These are phyloP conservation scores for Pogonognathellus flavescens DNA, from an alignment of 1,140 invertebrate species.

Conservation along the genomic window DNA sequence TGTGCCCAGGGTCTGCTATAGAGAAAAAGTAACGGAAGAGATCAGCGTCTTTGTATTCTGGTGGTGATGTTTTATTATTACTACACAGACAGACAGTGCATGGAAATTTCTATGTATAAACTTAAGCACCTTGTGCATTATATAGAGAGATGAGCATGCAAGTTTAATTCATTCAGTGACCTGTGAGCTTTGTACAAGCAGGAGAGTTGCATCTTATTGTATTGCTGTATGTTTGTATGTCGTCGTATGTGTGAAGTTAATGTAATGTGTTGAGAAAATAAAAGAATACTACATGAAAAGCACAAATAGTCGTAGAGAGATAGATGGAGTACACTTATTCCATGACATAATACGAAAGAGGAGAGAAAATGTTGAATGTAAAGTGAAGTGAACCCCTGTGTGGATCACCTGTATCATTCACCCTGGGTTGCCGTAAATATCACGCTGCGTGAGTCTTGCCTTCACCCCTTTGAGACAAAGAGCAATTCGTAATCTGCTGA, in stretches of 20 bases:
- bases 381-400: slow-evolving; percentile 60
- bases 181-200: neutral
- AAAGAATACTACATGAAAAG: neutral
- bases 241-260: slow-evolving; percentile 40
- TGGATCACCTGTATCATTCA: slow-evolving; percentile 64
- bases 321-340: neutral
- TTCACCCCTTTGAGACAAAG: slow-evolving; percentile 66
- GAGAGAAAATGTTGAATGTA: slow-evolving; percentile 54
- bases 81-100: too few species aligned
- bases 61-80: too few species aligned
- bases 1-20: neutral
- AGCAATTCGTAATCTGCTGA: slow-evolving; percentile 61
- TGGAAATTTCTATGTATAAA: too few species aligned
- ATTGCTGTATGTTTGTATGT: slow-evolving; percentile 10
- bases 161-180: slow-evolving; percentile 27
- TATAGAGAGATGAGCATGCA: slow-evolving; percentile 32
- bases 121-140: neutral
- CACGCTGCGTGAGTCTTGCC: slow-evolving; percentile 63
- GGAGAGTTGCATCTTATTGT: neutral
- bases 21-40: slow-evolving; percentile 13
- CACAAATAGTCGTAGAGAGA: neutral
- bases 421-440: slow-evolving; percentile 66
- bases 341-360: neutral
- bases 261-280: slow-evolving; percentile 50
- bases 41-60: too few species aligned